Conservation (phyloP, 2,888 invertebrate species). For the Fragum sueziense region DNA sequence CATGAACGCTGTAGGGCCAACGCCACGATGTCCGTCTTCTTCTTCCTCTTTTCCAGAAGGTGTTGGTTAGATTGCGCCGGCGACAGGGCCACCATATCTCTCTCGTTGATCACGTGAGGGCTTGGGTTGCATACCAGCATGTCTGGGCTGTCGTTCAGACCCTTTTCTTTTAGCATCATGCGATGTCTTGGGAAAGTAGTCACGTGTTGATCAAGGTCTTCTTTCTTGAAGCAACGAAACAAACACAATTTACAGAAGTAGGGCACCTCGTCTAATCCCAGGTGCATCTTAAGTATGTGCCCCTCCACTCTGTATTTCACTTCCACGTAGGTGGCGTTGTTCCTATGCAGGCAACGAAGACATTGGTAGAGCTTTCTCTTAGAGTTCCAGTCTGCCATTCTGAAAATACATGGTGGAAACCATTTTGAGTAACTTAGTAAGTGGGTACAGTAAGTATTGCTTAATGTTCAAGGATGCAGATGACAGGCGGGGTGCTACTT, state of each 20-base stretch:
- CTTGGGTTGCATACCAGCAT: background rate
- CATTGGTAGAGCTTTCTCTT: background rate
- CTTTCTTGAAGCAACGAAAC: background rate
- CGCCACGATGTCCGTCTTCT: too few species aligned
- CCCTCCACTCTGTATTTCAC: background rate
- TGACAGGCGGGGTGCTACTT: too few species aligned
- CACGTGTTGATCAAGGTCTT: too few species aligned
- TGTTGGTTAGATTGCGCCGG: too few species aligned
- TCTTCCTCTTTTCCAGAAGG: too few species aligned
- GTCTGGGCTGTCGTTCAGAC: background rate
- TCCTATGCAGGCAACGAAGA: background rate
- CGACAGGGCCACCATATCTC: background rate
- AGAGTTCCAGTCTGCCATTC: too few species aligned
- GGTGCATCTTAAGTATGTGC: background rate
- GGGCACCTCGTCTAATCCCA: background rate
- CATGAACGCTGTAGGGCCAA: too few species aligned
- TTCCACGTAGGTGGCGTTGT: background rate
- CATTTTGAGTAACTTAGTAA: too few species aligned
- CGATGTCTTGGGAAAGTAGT: too few species aligned
- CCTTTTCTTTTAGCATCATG: background rate
- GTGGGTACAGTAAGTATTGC: too few species aligned
- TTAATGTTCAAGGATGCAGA: too few species aligned
- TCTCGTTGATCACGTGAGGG: background rate
- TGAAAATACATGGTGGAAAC: too few species aligned
- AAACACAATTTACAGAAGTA: background rate